A percentile compares a stretch with the other conserved stretches of the same genome.
Evolutionary conservation across 2,113 vertebrate genomes (phyloP).

Genomic region (Phrynosoma platyrhinos): DNA sequence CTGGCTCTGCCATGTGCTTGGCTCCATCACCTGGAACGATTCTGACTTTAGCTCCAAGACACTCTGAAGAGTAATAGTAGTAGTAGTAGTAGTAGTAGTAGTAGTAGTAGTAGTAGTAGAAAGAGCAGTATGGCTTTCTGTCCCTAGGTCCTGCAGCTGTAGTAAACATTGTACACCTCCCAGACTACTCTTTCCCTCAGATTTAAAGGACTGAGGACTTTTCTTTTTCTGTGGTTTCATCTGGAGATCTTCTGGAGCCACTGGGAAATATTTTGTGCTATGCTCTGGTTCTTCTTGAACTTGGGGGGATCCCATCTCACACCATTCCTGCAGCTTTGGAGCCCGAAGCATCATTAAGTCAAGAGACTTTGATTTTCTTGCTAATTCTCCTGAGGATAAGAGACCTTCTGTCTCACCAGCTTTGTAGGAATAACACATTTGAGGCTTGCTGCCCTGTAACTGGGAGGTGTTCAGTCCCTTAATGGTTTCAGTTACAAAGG

Average conservation of each 20-base stretch:
- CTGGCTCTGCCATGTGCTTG: not conserved
- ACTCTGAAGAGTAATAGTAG: not conserved
- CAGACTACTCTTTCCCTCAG: not conserved
- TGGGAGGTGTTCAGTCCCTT: not conserved
- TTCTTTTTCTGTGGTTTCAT: not conserved
- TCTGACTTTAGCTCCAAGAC: not conserved
- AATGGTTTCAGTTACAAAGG: not conserved
- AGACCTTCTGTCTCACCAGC: not conserved
- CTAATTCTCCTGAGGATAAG: not conserved
- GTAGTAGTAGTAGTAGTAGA: too few relatives aligned
- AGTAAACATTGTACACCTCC: not conserved
- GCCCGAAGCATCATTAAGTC: not conserved
- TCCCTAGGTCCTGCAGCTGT: not conserved
- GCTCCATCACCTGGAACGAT: not conserved
- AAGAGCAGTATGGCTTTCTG: not conserved
- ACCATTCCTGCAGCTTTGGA: not conserved
- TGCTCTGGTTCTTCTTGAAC: not conserved
- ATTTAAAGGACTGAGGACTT: not conserved
- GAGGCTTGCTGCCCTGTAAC: not conserved
- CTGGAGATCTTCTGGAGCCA: not conserved
- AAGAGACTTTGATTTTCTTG: conserved; percentile 28
- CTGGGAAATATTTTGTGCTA: not conserved
- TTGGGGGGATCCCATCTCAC: not conserved
- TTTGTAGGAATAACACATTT: not conserved
- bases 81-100: too few relatives aligned